phyloP scores from a whole-genome alignment of 2,797 vertebrate genomes.

The Arremon aurantiirostris region DNA sequence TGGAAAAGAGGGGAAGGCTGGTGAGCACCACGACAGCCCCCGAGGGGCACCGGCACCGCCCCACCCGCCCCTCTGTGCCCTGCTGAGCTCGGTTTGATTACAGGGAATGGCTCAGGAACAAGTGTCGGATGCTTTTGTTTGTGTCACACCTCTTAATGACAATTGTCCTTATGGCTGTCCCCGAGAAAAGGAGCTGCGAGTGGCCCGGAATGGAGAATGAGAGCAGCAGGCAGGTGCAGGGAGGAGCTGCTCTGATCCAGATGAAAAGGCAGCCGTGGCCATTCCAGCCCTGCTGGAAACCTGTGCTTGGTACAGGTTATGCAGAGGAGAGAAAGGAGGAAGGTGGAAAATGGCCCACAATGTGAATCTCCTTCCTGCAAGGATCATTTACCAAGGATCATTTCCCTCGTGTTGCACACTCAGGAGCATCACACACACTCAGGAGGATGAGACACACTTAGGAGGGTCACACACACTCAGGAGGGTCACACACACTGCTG shows the following conservation, averaged over 20 bases:
- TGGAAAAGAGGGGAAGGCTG: constrained; percentile 74
- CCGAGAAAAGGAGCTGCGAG: not conserved
- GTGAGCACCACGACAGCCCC: not conserved
- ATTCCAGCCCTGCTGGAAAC: not conserved
- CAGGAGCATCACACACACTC: too few relatives aligned
- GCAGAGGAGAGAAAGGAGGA: not conserved
- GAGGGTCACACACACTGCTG: too few relatives aligned
- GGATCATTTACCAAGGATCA: not conserved
- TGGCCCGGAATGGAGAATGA: not conserved
- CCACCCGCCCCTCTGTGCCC: not conserved
- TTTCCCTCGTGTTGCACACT: not conserved
- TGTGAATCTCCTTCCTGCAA: not conserved
- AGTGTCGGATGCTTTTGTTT: not conserved
- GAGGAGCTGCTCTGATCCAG: not conserved
- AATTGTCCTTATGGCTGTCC: not conserved
- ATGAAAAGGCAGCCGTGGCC: not conserved
- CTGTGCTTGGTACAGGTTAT: not conserved
- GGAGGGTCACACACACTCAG: too few relatives aligned
- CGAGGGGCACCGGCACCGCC: rapidly evolving
- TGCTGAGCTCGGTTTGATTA: not conserved
- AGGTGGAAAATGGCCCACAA: not conserved
- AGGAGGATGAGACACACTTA: too few relatives aligned
- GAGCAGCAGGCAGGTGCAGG: not conserved
- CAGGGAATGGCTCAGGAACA: not conserved
- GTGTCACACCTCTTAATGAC: not conserved